Evolutionary conservation across 2,113 vertebrate species (phyloP), one percentile per base, ranked within the genome.

Genomic region (Catharus fuscescens): DNA sequence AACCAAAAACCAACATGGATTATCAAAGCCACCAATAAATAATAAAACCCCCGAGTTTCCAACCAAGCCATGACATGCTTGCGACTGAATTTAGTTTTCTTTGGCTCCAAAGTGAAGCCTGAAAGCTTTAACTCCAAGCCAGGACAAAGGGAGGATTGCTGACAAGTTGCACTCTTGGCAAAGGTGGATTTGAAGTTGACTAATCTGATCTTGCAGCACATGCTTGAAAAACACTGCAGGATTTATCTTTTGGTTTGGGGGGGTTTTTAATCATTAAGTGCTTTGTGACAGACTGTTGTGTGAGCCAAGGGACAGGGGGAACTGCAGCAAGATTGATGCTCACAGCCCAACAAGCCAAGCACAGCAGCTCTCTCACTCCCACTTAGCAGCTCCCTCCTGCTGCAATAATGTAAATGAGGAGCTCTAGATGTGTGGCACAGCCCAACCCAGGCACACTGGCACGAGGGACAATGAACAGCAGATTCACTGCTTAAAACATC

Each of bases 361-460:
- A 56, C 78, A 0, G 5, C 77, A 86, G 84, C 60, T 70, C 66
- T 36, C 62, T 53, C 67, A 65, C 79, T 86, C 90, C 85, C 94
- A 94, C 74, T 76, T 88, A 88, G 14, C 87, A 96, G 95, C 91
- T 94, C 95, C 90, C 94, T 86, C 93, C 95, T 72, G 88, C 94
- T 95, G 96, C 92, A 86, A 47, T n/a, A 28, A 80, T 48, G 82
- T 64, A 88, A 95, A 92, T 86, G 19, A 92, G 88, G 70, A 94
- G 91, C 79, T 80, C n/a, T 4, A 34, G 5, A n/a, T 57, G 69
- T 13, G 47, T 31, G 53, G 69, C 80, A 61, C 73, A 81, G 67
- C 72, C 66, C 72, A 54, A 10, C 21, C 34, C 69, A 70, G 60
- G 86, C 70, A 79, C 44, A 32, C 4, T 5, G 29, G 34, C 66